phyloP scores from a whole-genome alignment of 2,888 invertebrate genomes.

The Parelbella ahira region DNA sequence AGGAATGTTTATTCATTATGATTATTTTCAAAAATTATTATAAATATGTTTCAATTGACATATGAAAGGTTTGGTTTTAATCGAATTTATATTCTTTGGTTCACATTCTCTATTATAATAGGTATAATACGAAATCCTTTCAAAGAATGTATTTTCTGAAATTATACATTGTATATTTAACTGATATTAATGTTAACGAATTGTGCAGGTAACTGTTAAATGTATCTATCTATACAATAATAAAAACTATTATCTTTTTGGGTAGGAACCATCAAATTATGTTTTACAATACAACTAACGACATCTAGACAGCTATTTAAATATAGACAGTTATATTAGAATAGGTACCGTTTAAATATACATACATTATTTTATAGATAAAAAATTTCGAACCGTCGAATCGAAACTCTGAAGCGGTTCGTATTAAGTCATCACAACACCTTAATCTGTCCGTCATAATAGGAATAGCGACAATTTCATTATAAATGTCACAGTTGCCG shows the following conservation, averaged over 20 bases:
- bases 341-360: slow-evolving; percentile 41
- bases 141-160: no score
- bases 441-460: no score
- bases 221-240: slow-evolving; percentile 56
- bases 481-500: no score
- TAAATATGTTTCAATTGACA: no score
- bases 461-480: no score
- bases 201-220: slow-evolving; percentile 59
- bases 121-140: no score
- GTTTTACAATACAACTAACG: slow-evolving; percentile 41
- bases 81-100: no score
- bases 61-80: no score
- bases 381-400: slow-evolving; percentile 18
- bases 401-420: slow-evolving; percentile 9
- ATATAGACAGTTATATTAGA: slow-evolving; percentile 43
- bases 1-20: no score
- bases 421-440: slow-evolving; percentile 44
- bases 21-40: no score
- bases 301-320: slow-evolving; percentile 39
- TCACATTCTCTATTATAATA: slow-evolving; percentile 15
- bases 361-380: slow-evolving; percentile 26
- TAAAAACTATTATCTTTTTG: slow-evolving; percentile 54
- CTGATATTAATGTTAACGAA: slow-evolving; percentile 21
- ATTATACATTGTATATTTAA: no score
- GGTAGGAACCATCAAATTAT: slow-evolving; percentile 75